phyloP scores from a whole-genome alignment of 2,113 vertebrate genomes.

The Pycnonotus jocosus region DNA sequence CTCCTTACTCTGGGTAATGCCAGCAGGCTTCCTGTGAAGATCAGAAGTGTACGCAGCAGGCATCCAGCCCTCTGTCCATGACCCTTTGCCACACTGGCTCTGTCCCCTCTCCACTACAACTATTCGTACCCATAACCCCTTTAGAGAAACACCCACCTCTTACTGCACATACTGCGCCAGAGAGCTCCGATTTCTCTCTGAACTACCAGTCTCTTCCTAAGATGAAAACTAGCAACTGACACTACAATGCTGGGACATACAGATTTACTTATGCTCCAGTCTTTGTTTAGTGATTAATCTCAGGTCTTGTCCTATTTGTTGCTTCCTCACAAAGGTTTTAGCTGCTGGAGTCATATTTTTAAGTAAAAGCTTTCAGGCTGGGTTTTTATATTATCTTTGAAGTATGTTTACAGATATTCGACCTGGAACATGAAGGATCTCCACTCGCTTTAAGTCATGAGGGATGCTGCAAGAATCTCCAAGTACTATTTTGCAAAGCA shows the following conservation, averaged over 20 bases:
- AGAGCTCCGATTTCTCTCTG: not conserved
- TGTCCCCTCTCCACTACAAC: not conserved
- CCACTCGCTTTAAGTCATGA: not conserved
- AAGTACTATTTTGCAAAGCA: not conserved
- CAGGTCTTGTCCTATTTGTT: not conserved
- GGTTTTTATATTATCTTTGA: not conserved
- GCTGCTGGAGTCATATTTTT: not conserved
- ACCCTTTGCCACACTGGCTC: rapidly evolving
- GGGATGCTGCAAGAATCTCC: not conserved
- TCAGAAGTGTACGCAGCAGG: not conserved
- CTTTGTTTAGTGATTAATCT: not conserved
- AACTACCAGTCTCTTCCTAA: not conserved
- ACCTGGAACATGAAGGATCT: not conserved
- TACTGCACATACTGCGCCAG: not conserved
- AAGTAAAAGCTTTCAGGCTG: not conserved
- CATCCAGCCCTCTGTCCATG: not conserved
- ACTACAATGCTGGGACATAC: not conserved
- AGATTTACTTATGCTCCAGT: not conserved
- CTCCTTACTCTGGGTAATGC: not conserved
- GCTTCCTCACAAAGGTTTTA: not conserved
- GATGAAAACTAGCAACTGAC: not conserved
- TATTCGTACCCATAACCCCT: not conserved
- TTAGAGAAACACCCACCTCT: not conserved
- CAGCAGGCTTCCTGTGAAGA: not conserved
- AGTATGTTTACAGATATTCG: not conserved